These are phyloP conservation scores for Venustaconcha ellipsiformis DNA, from an alignment of 1,140 invertebrate species.

Conservation along the genomic window DNA sequence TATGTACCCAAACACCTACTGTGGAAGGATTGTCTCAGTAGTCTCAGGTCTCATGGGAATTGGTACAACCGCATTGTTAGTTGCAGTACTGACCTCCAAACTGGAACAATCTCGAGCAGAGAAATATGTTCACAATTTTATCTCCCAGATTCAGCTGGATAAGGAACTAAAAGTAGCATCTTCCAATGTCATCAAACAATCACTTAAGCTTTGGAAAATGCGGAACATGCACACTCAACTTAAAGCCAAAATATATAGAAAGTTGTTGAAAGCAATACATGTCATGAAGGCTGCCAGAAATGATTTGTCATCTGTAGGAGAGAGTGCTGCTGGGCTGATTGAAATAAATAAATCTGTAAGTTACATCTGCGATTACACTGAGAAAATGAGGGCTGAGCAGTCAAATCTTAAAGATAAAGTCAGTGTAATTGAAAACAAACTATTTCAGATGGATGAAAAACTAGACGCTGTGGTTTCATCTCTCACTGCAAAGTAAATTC, in stretches of 20 bases:
- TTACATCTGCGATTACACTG: slow-evolving; percentile 41
- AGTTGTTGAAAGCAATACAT: slow-evolving; percentile 43
- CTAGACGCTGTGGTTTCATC: slow-evolving; percentile 11
- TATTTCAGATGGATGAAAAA: slow-evolving; percentile 21
- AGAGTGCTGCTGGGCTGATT: slow-evolving; percentile 47
- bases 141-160: slow-evolving; percentile 46
- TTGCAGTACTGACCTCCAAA: slow-evolving; percentile 61
- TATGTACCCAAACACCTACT: slow-evolving; percentile 56
- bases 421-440: slow-evolving; percentile 31
- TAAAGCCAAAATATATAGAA: slow-evolving; percentile 43
- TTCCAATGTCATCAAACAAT: slow-evolving; percentile 53
- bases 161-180: slow-evolving; percentile 49
- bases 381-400: slow-evolving; percentile 38
- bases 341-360: slow-evolving; percentile 46
- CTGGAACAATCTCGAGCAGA: slow-evolving; percentile 54
- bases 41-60: slow-evolving; percentile 60
- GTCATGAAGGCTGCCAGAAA: slow-evolving; percentile 50
- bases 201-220: slow-evolving; percentile 46
- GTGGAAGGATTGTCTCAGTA: slow-evolving; percentile 58
- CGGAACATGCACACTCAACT: slow-evolving; percentile 17
- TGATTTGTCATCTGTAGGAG: slow-evolving; percentile 44
- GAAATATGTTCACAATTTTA: slow-evolving; percentile 58
- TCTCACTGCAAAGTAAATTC: no score
- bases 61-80: slow-evolving; percentile 61
- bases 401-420: slow-evolving; percentile 34